Conservation (phyloP, 2,888 invertebrate species). For the Himalopsyche anomala region DNA sequence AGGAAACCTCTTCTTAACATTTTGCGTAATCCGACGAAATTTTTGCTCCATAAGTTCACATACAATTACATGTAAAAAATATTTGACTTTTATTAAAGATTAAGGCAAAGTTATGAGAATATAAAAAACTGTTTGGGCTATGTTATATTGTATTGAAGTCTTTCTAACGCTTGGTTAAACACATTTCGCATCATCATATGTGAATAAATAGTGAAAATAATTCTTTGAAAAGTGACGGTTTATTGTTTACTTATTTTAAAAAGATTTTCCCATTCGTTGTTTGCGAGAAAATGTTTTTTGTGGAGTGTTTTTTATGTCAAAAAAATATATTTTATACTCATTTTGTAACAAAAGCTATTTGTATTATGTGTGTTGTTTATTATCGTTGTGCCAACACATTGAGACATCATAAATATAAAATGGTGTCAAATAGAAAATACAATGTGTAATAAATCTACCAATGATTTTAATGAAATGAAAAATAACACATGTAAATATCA, state of each 20-base stretch:
- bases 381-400: too few relatives aligned
- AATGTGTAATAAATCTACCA: too few relatives aligned
- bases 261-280: background rate
- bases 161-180: constrained; percentile 14
- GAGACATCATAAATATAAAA: too few relatives aligned
- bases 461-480: too few relatives aligned
- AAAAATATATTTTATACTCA: too few relatives aligned
- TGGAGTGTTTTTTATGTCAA: too few relatives aligned
- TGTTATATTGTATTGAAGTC: constrained; percentile 13
- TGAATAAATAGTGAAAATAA: constrained; percentile 32
- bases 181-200: constrained; percentile 12
- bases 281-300: background rate
- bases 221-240: constrained; percentile 4
- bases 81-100: constrained; percentile 42
- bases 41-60: constrained; percentile 38
- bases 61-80: constrained; percentile 40
- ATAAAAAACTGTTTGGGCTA: background rate
- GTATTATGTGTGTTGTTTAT: too few relatives aligned
- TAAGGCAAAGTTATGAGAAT: constrained; percentile 18
- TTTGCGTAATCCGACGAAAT: constrained; percentile 32
- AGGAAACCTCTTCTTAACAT: constrained; percentile 39
- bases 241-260: background rate
- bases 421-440: too few relatives aligned
- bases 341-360: too few relatives aligned
- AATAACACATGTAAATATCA: too few relatives aligned